A percentile compares a stretch with the other conserved stretches of the same genome.
Evolutionary conservation across 2,113 vertebrate species (phyloP).

Genomic region (Eretmochelys imbricata): DNA sequence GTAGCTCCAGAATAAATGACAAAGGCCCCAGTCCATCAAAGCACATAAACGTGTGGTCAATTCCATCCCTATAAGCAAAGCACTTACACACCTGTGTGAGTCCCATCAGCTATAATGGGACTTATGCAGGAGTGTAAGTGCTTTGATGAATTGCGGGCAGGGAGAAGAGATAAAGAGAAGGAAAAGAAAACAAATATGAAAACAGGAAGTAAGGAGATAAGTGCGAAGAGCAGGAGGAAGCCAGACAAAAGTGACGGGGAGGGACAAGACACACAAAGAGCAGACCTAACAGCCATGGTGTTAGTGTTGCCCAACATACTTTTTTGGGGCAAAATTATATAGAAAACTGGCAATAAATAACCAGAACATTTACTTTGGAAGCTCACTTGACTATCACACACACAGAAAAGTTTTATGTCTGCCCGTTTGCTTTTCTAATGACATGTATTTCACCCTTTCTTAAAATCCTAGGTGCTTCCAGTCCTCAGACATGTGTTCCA

Average conservation of each 20-base stretch:
- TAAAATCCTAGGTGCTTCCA: neutral
- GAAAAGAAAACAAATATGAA: neutral
- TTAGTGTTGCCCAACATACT: neutral
- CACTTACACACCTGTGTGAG: neutral
- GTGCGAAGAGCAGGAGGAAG: neutral
- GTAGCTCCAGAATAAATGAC: neutral
- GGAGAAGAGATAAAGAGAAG: neutral
- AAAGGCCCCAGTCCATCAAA: neutral
- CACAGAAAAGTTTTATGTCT: neutral
- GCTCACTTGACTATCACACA: fast-evolving
- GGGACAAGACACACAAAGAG: neutral
- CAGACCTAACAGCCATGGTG: neutral
- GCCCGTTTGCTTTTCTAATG: neutral
- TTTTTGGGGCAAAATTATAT: neutral
- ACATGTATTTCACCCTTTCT: neutral
- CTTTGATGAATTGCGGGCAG: neutral
- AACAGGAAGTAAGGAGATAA: neutral
- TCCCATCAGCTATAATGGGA: neutral
- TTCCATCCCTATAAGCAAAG: neutral
- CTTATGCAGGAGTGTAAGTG: neutral
- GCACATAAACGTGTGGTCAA: neutral
- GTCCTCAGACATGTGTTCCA: neutral
- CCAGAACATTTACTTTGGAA: neutral
- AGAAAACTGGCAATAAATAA: neutral
- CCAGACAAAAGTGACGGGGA: neutral